phyloP scores from a whole-genome alignment of 1,140 invertebrate genomes.

The Eumaeus atala region DNA sequence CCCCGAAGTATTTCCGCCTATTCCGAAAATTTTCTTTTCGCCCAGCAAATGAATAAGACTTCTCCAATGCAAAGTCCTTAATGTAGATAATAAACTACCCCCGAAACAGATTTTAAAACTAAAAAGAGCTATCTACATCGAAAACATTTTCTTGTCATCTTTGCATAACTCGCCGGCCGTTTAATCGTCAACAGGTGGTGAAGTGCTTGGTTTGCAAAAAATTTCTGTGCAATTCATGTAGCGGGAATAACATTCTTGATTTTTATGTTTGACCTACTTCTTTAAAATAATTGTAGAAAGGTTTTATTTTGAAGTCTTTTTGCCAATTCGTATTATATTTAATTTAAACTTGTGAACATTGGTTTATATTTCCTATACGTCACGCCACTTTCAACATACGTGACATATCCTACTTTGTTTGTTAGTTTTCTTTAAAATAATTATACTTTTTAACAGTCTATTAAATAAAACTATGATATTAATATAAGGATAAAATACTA shows the following conservation, averaged over 20 bases:
- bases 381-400: too few species aligned
- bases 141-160: slow-evolving; percentile 3
- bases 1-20: not conserved
- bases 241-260: too few species aligned
- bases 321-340: too few species aligned
- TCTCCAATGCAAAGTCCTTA: not conserved
- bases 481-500: too few species aligned
- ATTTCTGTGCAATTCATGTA: not conserved
- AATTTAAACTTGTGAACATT: too few species aligned
- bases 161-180: slow-evolving; percentile 1
- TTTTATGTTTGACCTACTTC: too few species aligned
- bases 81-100: too few species aligned
- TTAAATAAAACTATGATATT: not conserved
- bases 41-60: not conserved
- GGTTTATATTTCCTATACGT: too few species aligned
- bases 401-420: too few species aligned
- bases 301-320: too few species aligned
- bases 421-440: not conserved
- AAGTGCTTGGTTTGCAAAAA: slow-evolving; percentile 3
- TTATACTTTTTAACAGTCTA: not conserved
- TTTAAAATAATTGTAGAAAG: too few species aligned
- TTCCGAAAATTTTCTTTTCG: not conserved
- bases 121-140: not conserved
- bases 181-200: not conserved
- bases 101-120: not conserved